Percentiles rank a stretch among this genome's conserved stretches.
Conservation (phyloP, 2,888 invertebrate species). For the Hydrotaea diabolus region DNA sequence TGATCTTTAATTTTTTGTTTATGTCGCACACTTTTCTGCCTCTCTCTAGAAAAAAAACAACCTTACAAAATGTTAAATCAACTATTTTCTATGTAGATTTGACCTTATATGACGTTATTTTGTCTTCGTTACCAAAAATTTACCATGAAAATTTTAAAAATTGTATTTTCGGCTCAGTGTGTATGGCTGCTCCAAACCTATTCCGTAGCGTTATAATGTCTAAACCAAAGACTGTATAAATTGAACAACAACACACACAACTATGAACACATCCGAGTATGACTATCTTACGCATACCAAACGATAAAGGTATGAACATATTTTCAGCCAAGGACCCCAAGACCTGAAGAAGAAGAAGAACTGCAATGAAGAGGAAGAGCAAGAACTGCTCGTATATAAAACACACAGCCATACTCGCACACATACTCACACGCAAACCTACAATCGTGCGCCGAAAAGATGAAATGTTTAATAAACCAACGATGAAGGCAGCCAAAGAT, state of each 20-base stretch:
- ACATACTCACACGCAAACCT: neutral
- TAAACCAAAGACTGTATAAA: neutral
- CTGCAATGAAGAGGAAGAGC: neutral
- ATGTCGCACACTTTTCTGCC: no score
- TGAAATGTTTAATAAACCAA: slow-evolving; percentile 17
- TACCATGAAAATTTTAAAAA: no score
- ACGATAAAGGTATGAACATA: neutral
- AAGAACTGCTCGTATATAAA: neutral
- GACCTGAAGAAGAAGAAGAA: neutral
- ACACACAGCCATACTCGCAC: neutral
- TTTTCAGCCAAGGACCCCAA: neutral
- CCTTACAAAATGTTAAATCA: no score
- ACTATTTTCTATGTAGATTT: no score
- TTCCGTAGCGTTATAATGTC: neutral
- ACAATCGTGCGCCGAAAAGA: neutral
- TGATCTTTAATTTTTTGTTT: no score
- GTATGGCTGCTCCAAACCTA: no score
- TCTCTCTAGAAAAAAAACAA: no score
- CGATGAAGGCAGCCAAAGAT: neutral
- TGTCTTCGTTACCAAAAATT: no score
- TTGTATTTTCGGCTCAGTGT: no score
- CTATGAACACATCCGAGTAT: neutral
- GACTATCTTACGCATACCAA: neutral
- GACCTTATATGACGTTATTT: no score
- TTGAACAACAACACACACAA: neutral